These are phyloP conservation scores for Tubulanus polymorphus DNA, from an alignment of 2,888 invertebrate genomes.

Conservation along the genomic window DNA sequence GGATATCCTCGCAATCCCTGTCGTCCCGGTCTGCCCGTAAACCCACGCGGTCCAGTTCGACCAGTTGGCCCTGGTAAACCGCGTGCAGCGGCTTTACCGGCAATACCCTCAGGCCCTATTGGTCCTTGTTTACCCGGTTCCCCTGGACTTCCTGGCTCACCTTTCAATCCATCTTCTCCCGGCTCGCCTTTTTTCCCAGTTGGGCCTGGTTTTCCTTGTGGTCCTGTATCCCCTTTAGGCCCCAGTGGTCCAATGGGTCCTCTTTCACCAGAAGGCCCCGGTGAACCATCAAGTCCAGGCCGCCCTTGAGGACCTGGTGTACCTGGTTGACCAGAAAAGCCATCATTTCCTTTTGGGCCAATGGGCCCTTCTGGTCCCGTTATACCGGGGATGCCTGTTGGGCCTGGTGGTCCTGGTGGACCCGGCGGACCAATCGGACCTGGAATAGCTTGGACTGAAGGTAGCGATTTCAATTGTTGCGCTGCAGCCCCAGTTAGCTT, in stretches of 20 bases:
- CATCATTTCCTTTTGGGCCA: background rate
- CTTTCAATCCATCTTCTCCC: background rate
- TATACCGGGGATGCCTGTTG: too few species aligned
- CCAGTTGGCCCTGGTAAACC: conserved; percentile 1
- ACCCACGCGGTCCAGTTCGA: conserved; percentile 3
- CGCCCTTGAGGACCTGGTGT: background rate
- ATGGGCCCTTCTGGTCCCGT: too few species aligned
- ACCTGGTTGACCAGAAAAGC: background rate
- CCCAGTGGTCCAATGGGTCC: conserved; percentile 4
- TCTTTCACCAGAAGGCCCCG: background rate
- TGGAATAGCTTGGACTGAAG: too few species aligned
- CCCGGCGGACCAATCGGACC: conserved; percentile 1
- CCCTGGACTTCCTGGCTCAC: conserved; percentile 6
- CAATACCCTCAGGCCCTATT: background rate
- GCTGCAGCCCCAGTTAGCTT: too few species aligned
- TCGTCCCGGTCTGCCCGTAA: conserved; percentile 1
- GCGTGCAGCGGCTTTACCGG: conserved; percentile 5
- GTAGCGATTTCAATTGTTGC: too few species aligned
- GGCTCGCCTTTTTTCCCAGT: conserved; percentile 3
- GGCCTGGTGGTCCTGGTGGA: background rate
- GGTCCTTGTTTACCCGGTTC: conserved; percentile 1
- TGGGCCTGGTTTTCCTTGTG: conserved; percentile 9
- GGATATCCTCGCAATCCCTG: too few species aligned
- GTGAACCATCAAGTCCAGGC: background rate
- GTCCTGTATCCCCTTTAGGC: conserved; percentile 3